Evolutionary conservation across 2,113 vertebrate species (phyloP).

Genomic region (Alouatta palliata): DNA sequence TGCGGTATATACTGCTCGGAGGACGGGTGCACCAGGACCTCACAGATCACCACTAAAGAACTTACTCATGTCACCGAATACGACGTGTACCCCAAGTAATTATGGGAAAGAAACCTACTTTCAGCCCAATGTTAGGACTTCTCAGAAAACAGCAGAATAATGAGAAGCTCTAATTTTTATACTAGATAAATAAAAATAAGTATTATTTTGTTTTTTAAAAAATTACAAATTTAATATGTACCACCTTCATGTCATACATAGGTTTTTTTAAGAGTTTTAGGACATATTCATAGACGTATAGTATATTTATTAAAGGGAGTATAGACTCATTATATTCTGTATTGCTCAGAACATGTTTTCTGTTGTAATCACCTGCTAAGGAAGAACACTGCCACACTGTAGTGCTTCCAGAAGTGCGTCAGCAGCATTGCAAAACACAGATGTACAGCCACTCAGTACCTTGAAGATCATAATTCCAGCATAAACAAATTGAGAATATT

Average conservation of each 20-base stretch:
- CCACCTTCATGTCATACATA: not conserved
- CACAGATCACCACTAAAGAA: too few relatives aligned
- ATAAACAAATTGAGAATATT: not conserved
- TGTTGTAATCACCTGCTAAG: not conserved
- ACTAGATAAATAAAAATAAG: slow-evolving; percentile 33
- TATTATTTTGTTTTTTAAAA: slow-evolving; percentile 35
- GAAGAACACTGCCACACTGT: not conserved
- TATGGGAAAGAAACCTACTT: slow-evolving; percentile 8
- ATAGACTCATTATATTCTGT: not conserved
- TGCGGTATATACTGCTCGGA: too few relatives aligned
- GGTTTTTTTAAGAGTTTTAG: not conserved
- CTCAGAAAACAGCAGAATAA: not conserved
- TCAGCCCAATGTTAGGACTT: slow-evolving; percentile 44
- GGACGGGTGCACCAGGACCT: too few relatives aligned
- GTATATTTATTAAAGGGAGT: not conserved
- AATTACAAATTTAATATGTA: not conserved
- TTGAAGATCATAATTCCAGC: not conserved
- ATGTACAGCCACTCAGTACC: too few relatives aligned
- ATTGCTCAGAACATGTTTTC: not conserved
- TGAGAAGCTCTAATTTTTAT: not conserved
- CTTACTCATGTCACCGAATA: too few relatives aligned
- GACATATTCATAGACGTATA: not conserved
- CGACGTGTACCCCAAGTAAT: too few relatives aligned
- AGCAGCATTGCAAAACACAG: not conserved
- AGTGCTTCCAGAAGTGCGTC: not conserved